A percentile compares a stretch with the other conserved stretches of the same genome.
phyloP scores from a whole-genome alignment of 1,140 invertebrate genomes.

The Cydia splendana region DNA sequence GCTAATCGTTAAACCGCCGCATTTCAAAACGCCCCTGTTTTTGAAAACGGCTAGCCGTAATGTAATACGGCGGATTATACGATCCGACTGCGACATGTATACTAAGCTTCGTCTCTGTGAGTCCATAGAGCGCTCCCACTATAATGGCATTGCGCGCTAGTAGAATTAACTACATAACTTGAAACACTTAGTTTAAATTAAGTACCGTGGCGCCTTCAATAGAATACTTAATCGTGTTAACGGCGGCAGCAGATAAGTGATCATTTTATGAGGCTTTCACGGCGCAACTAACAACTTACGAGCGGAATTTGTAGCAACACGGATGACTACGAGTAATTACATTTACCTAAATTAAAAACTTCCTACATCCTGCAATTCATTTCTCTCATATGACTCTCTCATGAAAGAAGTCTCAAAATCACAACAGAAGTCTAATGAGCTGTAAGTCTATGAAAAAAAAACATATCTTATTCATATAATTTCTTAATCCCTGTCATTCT shows the following conservation, averaged over 20 bases:
- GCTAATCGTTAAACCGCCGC: too few relatives aligned
- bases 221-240: conserved; percentile 19
- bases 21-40: too few relatives aligned
- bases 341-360: background rate
- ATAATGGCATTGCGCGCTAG: conserved; percentile 19
- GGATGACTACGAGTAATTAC: background rate
- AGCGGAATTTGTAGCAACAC: background rate
- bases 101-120: background rate
- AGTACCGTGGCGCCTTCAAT: conserved; percentile 15
- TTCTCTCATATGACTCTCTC: too few relatives aligned
- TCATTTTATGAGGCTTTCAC: conserved; percentile 8
- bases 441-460: too few relatives aligned
- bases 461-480: too few relatives aligned
- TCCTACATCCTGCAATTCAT: too few relatives aligned
- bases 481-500: background rate
- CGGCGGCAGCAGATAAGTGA: background rate
- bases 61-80: too few relatives aligned
- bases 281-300: background rate
- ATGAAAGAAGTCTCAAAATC: too few relatives aligned
- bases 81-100: too few relatives aligned
- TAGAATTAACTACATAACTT: conserved; percentile 21
- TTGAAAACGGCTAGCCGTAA: too few relatives aligned
- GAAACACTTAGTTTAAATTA: conserved; percentile 19
- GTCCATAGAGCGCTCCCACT: background rate
- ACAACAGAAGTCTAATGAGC: too few relatives aligned